Base-by-base conservation (phyloP, 2,888 invertebrate genomes). In the Calliopum simillimum region DNA sequence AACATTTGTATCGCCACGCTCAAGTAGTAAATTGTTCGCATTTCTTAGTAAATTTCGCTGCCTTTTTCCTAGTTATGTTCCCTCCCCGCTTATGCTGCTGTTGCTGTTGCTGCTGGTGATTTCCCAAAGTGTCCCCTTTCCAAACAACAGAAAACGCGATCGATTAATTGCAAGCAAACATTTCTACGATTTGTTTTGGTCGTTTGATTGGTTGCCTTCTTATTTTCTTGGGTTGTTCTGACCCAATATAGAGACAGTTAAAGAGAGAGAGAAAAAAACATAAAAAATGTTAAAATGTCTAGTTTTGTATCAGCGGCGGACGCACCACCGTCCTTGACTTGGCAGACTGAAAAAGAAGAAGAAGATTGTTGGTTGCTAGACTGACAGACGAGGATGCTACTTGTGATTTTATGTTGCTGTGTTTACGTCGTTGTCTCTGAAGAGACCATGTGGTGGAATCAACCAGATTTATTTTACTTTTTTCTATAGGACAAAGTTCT, bases 251-350 rank as follows among this genome's bases (percentile, higher is more conserved):
- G 59, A 12, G 59, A 12, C 41, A 8, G 16, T 33, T n/a, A 19
- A 41, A 16, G 21, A 49, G 56, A 25, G 55, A 25, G 12, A 33
- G 16, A 14, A 33, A 16, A 19, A 14, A 16, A 13, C 14, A n/a
- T n/a, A 33, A 43, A 59, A 6, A 43, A 59, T 43, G 59, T 43
- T 16, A 41, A 59, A 12, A 41, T 23, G 19, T 23, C 46, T 46
- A 23, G 19, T 12, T 41, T 43, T 44, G 41, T 13, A 1, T 41
- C 6, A 8, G 12, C 58, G 2, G 33, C 25, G 13, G 41, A 59
- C 59, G 59, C 44, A 41, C n/a, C 47, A 51, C 68, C 71, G 68
- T 71, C 71, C 68, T 71, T 68, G 71, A 71, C 58, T 71, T 64
- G 64, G 65, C 71, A 63, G 59, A 12, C 67, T 19, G 33, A 33